Evolutionary conservation across 2,888 invertebrate species (phyloP).

Genomic region (Caenorhabditis sp.): DNA sequence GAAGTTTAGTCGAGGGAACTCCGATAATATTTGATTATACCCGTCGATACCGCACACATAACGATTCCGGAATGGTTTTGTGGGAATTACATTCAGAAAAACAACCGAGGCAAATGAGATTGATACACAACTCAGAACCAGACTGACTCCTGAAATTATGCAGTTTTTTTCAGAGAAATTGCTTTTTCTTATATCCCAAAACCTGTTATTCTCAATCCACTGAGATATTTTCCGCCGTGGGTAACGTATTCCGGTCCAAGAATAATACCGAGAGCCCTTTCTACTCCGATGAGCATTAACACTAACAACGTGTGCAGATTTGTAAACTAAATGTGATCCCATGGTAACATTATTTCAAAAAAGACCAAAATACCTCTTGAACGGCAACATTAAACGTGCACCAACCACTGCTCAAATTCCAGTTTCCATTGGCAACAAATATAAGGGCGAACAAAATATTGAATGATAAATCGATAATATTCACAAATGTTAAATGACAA

Average conservation of each 20-base stretch:
- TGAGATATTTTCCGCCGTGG: conserved; percentile 42
- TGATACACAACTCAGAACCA: conserved; percentile 45
- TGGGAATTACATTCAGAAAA: conserved; percentile 71
- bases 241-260: conserved; percentile 50
- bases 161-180: background rate
- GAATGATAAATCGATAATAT: conserved; percentile 67
- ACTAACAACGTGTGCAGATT: conserved; percentile 76
- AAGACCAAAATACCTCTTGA: conserved; percentile 72
- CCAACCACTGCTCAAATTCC: conserved; percentile 74
- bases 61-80: conserved; percentile 75
- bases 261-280: conserved; percentile 74
- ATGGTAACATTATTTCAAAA: background rate
- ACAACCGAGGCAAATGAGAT: conserved; percentile 49
- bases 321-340: conserved; percentile 65
- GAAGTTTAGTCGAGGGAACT: conserved; percentile 2
- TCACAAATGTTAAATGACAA: conserved; percentile 63
- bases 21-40: conserved; percentile 40
- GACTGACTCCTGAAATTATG: conserved; percentile 32
- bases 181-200: background rate
- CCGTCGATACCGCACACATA: conserved; percentile 80
- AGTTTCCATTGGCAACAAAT: conserved; percentile 76
- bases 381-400: conserved; percentile 78
- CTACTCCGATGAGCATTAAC: conserved; percentile 77
- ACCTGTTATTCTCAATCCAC: conserved; percentile 42
- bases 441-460: conserved; percentile 75